Evolutionary conservation across 2,113 vertebrate genomes (phyloP), one percentile per base, ranked within the genome.

Genomic region (Cyprinodon brontotheroides): DNA sequence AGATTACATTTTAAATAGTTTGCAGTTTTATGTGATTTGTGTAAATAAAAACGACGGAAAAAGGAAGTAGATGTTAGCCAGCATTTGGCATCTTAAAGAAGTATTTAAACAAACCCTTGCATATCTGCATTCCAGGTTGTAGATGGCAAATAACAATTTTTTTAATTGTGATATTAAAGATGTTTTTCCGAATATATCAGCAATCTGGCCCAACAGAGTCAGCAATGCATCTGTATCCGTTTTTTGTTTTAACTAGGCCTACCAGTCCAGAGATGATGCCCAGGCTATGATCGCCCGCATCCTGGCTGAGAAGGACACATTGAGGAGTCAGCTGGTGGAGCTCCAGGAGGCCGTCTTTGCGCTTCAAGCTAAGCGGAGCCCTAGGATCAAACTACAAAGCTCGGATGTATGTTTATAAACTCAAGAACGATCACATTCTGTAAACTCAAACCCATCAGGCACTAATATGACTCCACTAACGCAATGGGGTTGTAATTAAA

Each of bases 221-320:
- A 65, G 50, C 11, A 11, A 0, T 37, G 22, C 38, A 0, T 45
- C 48, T 57, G 37, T 40, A 47, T 10, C 3, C 1, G 5, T 50
- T 22, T 17, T 65, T 12, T 66, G 8, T 36, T 37, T 38, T 15
- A 62, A 48, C 17, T 4, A 97, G 96, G 96, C 96, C 0, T 97
- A 96, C 76, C 77, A 86, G 0, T 92, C 96, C 0, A 91, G 96
- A 68, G 95, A 97, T 0, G 89, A 93, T 3, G 95, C 94, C 15
- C 96, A 96, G 87, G 41, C 89, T 71, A 94, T 94, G 85, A 96
- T 96, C 4, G 92, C 95, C 20, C 89, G 91, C n/a, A 91, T 85
- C 80, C 92, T 97, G 80, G 75, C 89, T 0, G 96, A 97, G 83
- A 97, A 97, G 90, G 96, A 97, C 82, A 83, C 91, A 1, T 91